Base-by-base conservation (phyloP, 2,888 invertebrate genomes). In the Eilema sororculum region DNA sequence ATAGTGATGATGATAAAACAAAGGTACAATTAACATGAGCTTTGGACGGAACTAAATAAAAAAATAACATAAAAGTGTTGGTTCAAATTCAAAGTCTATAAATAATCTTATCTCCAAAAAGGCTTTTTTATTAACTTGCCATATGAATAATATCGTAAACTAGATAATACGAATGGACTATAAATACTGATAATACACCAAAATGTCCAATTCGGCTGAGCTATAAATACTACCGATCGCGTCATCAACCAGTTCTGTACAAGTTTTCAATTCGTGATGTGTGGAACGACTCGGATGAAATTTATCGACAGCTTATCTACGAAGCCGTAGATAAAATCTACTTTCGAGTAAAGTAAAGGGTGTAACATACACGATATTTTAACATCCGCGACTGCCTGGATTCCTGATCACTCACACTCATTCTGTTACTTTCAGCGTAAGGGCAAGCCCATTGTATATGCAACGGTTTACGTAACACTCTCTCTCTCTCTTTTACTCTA, bases 241-340 rank as follows among this genome's bases (percentile, higher is more conserved):
- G 60, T 65, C 71, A 41, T 71, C 52, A 52, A 67, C 52, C 61
- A 65, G 68, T 77, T 33, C 67, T 46, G 20, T 56, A 72, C 64
- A 65, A 68, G 61, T 71, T 61, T 75, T 80, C 69, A 71, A 71
- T 74, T 66, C 16, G n/a, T 65, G 75, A 79, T 59, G 66, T 67
- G 67, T 67, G 65, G 78, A 77, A 81, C 67, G 71, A 78, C 30
- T 58, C 59, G 61, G 67, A 60, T 57, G 62, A 71, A 67, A 69
- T 65, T 65, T 79, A 76, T 76, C 59, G 69, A 67, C 63, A 67
- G 68, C 71, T 80, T 76, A 78, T 77, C 76, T 75, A 12, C 25
- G 33, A 64, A 41, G 57, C 25, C 61, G 10, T 61, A 61, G 60
- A 60, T 60, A 33, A 69, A 67, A 67, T 69, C 64, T 65, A 65